phyloP scores from a whole-genome alignment of 2,113 vertebrate genomes.

The Mesoclemmys tuberculata region DNA sequence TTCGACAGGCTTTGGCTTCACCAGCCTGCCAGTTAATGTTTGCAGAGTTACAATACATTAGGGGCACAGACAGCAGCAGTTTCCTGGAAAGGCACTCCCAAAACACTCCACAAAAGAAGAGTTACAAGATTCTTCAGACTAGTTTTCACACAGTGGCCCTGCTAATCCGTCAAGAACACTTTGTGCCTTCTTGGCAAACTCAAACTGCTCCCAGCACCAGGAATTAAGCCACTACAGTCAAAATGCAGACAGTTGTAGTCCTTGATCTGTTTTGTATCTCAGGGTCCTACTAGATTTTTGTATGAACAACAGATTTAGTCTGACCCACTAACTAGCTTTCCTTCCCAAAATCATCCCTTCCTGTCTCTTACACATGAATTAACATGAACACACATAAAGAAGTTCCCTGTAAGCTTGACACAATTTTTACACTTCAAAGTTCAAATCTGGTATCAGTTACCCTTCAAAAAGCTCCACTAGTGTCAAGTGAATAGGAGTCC shows the following conservation, averaged over 20 bases:
- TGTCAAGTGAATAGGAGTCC: neutral
- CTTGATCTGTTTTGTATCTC: neutral
- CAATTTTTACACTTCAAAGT: neutral
- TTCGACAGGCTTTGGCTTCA: neutral
- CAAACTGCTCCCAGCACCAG: neutral
- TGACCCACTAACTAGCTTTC: neutral
- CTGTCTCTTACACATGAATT: accelerated
- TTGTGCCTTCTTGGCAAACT: neutral
- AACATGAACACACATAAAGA: accelerated
- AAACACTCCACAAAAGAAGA: neutral
- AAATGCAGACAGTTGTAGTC: neutral
- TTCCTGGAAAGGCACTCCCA: neutral
- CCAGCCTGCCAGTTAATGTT: neutral
- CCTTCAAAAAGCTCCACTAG: neutral
- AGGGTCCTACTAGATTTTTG: neutral
- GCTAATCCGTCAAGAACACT: neutral
- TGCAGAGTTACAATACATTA: neutral
- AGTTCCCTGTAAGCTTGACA: accelerated
- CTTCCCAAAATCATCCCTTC: accelerated
- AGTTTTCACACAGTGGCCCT: neutral
- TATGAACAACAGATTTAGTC: neutral
- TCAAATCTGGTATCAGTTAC: neutral
- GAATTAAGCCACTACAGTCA: accelerated
- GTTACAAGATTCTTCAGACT: neutral
- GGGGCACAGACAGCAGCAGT: neutral